Percentiles rank a stretch among this genome's conserved stretches.
Evolutionary conservation across 2,113 vertebrate genomes (phyloP).

Genomic region (human (Homo sapiens)): GRCh38 chr4:112512501-112513000

Average conservation of each 20-base stretch:
- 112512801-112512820: neutral
- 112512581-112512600: neutral
- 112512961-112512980: neutral
- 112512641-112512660: fast-evolving
- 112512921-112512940: neutral
- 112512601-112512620: neutral
- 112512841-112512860: neutral
- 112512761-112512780: neutral
- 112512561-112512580: neutral
- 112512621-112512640: neutral
- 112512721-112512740: neutral
- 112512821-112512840: neutral
- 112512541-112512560: neutral
- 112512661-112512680: neutral
- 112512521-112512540: neutral
- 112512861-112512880: neutral
- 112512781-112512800: neutral
- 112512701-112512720: neutral
- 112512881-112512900: neutral
- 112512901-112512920: neutral
- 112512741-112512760: neutral
- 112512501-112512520: neutral
- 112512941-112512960: neutral
- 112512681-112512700: neutral
- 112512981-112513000: neutral